Base-by-base conservation (phyloP, 2,888 invertebrate species). In the Rhagophthalmus giganteus region DNA sequence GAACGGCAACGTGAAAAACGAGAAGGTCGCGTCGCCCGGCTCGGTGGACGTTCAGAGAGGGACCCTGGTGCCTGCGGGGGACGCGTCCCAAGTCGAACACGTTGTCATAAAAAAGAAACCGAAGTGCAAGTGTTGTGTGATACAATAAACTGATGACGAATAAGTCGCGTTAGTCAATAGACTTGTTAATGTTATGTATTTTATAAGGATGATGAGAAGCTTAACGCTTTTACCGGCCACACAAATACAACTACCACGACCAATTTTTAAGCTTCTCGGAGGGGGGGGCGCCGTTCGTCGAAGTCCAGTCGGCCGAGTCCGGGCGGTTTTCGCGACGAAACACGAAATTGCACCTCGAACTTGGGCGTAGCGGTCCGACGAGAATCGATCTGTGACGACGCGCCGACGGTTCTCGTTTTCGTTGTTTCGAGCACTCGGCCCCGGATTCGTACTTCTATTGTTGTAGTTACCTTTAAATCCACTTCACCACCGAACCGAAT, bases 61-160 rank as follows among this genome's bases (percentile, higher is more conserved):
- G 60, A 81, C 86, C 53, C 85, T 87, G 50, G 78, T 80, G 65
- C 87, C 86, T 66, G 87, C 88, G 54, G 72, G 69, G 27, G 83
- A 83, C 65, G 81, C 81, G 57, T 79, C 80, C 68, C 90, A 91
- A 76, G 89, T 92, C 61, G 94, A 94, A 76, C 92, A 90, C 76
- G 90, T 94, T 71, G 88, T 90, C 73, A 85, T 94, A 73, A 93
- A 94, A 82, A 94, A 94, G 83, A 94, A 93, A 80, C 90, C 90
- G 77, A 93, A 92, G 81, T 93, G 93, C 85, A 88, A 90, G 76
- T 94, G 94, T 82, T 94, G 94, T 82, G 90, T 90, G 74, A 82
- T 93, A 75, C 92, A 93, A 85, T 93, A 90, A n/a, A 83, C 33
- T 58, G 30, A 49, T 37, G 50, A 38, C 38, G 37, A 54, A n/a